Conservation (phyloP, 2,113 vertebrate genomes). For the Ifrita kowaldi region DNA sequence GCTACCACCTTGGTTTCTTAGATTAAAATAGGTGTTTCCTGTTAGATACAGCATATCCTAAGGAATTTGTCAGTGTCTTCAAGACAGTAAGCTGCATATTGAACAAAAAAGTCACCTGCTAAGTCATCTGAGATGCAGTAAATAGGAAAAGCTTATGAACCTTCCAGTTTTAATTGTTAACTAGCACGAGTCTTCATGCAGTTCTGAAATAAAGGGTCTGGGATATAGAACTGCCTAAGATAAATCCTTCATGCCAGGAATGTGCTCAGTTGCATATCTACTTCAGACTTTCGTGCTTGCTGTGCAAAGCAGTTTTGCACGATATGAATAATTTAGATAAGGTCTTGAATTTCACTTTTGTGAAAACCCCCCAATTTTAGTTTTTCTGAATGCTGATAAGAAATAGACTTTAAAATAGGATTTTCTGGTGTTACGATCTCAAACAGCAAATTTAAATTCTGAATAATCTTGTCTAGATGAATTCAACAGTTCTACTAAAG, state of each 20-base stretch:
- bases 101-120: neutral
- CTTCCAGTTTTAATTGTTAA: neutral
- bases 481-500: neutral
- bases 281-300: neutral
- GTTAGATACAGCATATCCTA: neutral
- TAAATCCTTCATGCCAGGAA: neutral
- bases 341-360: neutral
- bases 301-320: neutral
- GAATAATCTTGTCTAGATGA: neutral
- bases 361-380: neutral
- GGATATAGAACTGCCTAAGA: neutral
- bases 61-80: neutral
- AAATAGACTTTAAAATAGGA: neutral
- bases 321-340: neutral
- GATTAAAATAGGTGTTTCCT: neutral
- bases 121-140: neutral
- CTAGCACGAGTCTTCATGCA: neutral
- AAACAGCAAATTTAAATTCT: neutral
- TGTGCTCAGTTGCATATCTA: accelerated
- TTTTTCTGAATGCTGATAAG: neutral
- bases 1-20: neutral
- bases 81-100: neutral
- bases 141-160: neutral
- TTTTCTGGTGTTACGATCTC: neutral
- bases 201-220: neutral